Percentiles rank a stretch among this genome's conserved stretches.
phyloP scores from a whole-genome alignment of 2,113 vertebrate genomes.

The Tamias sibiricus region DNA sequence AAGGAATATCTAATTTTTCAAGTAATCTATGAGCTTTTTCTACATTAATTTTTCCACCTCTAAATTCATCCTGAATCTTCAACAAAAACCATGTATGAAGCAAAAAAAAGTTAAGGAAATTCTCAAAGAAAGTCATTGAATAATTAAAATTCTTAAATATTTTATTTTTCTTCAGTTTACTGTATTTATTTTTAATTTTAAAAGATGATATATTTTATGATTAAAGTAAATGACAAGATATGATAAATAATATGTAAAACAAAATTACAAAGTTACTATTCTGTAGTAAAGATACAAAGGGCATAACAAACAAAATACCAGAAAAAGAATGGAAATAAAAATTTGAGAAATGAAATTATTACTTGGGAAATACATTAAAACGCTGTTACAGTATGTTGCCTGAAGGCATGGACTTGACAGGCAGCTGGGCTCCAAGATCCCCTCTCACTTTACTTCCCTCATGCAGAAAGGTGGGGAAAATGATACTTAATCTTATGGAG shows the following conservation, averaged over 20 bases:
- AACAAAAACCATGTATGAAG: slow-evolving; percentile 85
- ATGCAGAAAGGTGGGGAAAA: slow-evolving; percentile 15
- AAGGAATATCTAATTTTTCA: slow-evolving; percentile 82
- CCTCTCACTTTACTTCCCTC: not conserved
- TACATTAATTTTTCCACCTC: slow-evolving; percentile 81
- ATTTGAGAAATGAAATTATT: slow-evolving; percentile 16
- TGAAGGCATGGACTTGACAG: not conserved
- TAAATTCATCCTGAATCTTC: slow-evolving; percentile 83
- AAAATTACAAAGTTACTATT: not conserved
- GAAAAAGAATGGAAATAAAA: not conserved
- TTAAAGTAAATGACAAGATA: not conserved
- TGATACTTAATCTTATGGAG: not conserved
- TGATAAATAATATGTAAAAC: slow-evolving; percentile 16
- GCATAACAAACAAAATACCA: not conserved
- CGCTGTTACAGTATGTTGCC: not conserved
- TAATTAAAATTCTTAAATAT: slow-evolving; percentile 13
- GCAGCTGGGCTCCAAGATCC: not conserved
- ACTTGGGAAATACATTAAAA: not conserved
- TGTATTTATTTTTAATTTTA: slow-evolving; percentile 23
- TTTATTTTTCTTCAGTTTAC: not conserved
- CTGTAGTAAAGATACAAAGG: not conserved
- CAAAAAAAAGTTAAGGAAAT: slow-evolving; percentile 84
- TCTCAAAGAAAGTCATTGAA: slow-evolving; percentile 48
- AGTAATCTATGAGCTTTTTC: slow-evolving; percentile 80
- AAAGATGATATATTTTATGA: not conserved